Conservation (phyloP, 2,113 vertebrate species). For the Laterallus jamaicensis region DNA sequence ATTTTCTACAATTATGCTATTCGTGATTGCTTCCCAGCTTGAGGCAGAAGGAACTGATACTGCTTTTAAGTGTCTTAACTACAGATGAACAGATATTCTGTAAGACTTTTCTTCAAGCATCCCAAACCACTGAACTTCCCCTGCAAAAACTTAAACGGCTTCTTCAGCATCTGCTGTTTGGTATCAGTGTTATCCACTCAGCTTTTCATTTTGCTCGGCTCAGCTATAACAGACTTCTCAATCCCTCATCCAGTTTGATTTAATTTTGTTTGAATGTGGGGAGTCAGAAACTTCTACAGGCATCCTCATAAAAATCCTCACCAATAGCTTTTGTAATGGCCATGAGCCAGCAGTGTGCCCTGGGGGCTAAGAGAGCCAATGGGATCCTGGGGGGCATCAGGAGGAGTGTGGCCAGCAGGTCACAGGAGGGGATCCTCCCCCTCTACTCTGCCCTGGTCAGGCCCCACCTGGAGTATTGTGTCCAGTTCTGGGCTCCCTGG, state of each 20-base stretch:
- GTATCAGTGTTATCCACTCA: neutral
- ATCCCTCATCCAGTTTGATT: neutral
- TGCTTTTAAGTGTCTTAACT: neutral
- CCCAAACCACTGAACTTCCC: neutral
- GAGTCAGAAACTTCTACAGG: neutral
- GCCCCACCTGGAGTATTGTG: no score
- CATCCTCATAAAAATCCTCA: neutral
- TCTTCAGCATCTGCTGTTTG: neutral
- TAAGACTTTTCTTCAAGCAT: neutral
- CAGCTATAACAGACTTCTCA: neutral
- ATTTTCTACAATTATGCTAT: neutral
- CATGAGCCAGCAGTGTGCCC: no score
- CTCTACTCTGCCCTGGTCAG: no score
- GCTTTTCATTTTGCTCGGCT: neutral
- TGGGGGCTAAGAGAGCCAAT: no score
- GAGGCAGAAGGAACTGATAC: neutral
- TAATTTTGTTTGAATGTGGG: neutral
- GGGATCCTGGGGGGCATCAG: no score
- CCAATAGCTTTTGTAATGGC: neutral
- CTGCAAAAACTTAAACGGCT: neutral
- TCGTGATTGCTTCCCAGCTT: neutral
- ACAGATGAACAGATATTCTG: neutral
- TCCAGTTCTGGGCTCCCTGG: no score
- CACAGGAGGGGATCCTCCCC: no score
- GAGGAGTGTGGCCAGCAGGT: no score